A percentile compares a stretch with the other conserved stretches of the same genome.
Conservation (phyloP, 1,140 invertebrate species). For the Pseudomyrmex dendroicus region DNA sequence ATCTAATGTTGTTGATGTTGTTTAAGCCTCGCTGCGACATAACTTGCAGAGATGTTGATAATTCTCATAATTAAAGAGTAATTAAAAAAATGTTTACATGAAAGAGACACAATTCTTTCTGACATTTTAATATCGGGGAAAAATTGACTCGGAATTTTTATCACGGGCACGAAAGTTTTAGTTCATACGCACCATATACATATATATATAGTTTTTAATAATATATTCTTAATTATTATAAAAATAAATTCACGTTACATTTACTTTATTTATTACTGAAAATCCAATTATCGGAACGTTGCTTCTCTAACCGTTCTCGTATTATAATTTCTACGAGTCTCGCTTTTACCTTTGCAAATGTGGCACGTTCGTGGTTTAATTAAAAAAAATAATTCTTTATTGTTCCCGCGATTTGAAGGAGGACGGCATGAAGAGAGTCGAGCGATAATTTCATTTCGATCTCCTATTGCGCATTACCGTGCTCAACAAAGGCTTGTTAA, state of each 20-base stretch:
- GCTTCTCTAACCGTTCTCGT: conserved; percentile 9
- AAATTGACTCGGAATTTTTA: neutral
- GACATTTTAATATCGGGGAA: neutral
- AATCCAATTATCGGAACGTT: conserved; percentile 27
- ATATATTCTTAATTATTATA: no score
- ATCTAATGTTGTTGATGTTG: neutral
- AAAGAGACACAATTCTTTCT: neutral
- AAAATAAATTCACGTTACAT: no score
- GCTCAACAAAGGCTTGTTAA: neutral
- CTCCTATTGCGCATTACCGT: neutral
- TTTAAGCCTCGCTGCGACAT: neutral
- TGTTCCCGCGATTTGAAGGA: neutral
- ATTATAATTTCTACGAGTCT: conserved; percentile 18
- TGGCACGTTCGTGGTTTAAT: conserved; percentile 17
- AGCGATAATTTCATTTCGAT: neutral
- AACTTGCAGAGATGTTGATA: neutral
- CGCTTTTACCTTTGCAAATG: neutral
- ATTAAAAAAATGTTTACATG: neutral
- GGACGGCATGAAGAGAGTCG: no score
- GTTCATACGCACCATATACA: neutral
- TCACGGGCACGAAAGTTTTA: neutral
- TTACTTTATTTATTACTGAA: neutral
- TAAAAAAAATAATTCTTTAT: conserved; percentile 38
- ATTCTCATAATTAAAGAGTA: neutral
- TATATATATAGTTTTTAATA: neutral